phyloP scores from a whole-genome alignment of 2,113 vertebrate genomes.

The Beaufortia kweichowensis region DNA sequence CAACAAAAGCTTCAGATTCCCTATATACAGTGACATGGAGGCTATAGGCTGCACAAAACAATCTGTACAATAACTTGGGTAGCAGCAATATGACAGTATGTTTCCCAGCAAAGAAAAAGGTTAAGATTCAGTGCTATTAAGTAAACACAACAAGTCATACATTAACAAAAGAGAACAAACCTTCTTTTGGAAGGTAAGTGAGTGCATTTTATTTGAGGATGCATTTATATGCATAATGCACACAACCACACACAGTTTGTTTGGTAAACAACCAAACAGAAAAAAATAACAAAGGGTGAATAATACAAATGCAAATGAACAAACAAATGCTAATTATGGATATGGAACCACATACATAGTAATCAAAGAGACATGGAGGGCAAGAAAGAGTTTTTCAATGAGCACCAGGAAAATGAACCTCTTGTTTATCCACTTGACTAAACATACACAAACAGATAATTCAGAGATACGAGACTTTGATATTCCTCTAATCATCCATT shows the following conservation, averaged over 20 bases:
- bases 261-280: not conserved
- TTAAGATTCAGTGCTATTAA: not conserved
- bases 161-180: too few species aligned
- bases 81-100: slow-evolving; percentile 4
- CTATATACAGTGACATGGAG: slow-evolving; percentile 33
- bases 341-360: not conserved
- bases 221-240: not conserved
- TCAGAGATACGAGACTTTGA: too few species aligned
- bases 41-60: too few species aligned
- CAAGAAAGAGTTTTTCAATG: not conserved
- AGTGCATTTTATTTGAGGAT: not conserved
- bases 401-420: slow-evolving; percentile 7
- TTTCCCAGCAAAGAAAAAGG: not conserved
- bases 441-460: not conserved
- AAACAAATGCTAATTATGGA: slow-evolving; percentile 12
- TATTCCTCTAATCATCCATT: not conserved
- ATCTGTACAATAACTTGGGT: slow-evolving; percentile 10
- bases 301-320: slow-evolving; percentile 26
- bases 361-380: not conserved
- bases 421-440: not conserved
- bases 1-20: slow-evolving; percentile 41
- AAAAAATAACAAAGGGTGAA: slow-evolving; percentile 7
- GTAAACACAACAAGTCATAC: not conserved
- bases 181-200: not conserved
- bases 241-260: not conserved